Evolutionary conservation across 2,888 invertebrate species (phyloP), one percentile per base, ranked within the genome.

Genomic region (Thysanoteuthis rhombus): DNA sequence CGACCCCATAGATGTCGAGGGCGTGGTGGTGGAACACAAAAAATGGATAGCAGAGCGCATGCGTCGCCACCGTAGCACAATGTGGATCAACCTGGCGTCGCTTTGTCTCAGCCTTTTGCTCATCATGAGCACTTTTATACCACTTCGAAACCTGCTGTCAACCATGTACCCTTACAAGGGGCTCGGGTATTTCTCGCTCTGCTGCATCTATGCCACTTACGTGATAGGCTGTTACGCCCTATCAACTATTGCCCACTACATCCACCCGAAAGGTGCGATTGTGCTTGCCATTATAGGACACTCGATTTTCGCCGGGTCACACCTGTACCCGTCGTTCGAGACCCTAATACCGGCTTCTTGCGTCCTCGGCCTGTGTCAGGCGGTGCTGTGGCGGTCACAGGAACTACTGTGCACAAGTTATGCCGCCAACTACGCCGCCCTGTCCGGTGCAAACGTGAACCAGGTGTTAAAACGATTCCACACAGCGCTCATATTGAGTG

Each of bases 381-480:
- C 96, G 0, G 95, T 95, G 22, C 94, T 96, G 93, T 96, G 96
- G 96, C 95, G 95, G 10, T 95, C 95, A 36, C 96, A 96, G 93
- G 96, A 96, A 94, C 94, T 95, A n/a, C 94, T 96, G 90, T 94
- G 96, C 47, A 95, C 95, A 8, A 95, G 96, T 47, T 96, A 96
- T 93, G 96, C 95, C 0, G 95, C 96, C 36, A 95, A 95, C 93
- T 96, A 96, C 94, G 95, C 96, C 1, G 95, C 96, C n/a, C 94
- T 95, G 25, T 95, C 96, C 32, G 94, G 95, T 42, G 95, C 96
- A 52, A 95, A 95, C 42, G 95, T 96, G 8, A 95, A 95, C 93
- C 95, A 95, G 58, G 95, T 96, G 1, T 95, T 96, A 40, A 95
- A 95, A 90, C 95, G 96, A 89, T 96, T 96, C 93, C 96, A 96